Evolutionary conservation across 2,113 vertebrate species (phyloP).

Genomic region (Gallinago paraguaiae): DNA sequence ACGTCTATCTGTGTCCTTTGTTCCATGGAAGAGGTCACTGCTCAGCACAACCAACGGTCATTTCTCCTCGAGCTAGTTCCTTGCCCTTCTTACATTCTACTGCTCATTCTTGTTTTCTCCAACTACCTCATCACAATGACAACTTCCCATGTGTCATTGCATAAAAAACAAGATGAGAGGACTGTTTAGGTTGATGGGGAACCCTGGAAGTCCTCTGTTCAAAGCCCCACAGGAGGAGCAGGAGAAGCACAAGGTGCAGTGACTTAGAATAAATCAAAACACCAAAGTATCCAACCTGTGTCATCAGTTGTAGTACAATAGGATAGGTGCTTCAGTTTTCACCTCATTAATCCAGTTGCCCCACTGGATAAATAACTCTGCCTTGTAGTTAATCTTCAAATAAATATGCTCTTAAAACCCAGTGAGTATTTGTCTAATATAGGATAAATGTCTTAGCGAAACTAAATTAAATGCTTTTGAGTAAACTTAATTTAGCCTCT

Average conservation of each 20-base stretch:
- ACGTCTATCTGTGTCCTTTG: background rate
- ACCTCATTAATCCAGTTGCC: conserved; percentile 15
- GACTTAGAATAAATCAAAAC: background rate
- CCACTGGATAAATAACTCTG: conserved; percentile 22
- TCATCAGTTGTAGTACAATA: background rate
- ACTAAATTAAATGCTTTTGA: conserved; percentile 37
- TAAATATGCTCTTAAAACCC: conserved; percentile 47
- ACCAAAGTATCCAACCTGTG: background rate
- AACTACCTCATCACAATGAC: background rate
- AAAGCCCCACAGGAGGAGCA: background rate
- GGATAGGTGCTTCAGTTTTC: conserved; percentile 4
- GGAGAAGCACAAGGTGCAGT: background rate
- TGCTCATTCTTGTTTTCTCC: background rate
- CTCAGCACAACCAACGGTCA: background rate
- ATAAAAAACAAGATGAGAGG: background rate
- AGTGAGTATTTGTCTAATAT: conserved; percentile 16
- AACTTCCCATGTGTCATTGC: background rate
- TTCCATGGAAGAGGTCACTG: background rate
- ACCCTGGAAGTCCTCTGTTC: background rate
- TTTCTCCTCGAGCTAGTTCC: background rate
- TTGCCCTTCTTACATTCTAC: background rate
- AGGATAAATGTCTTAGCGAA: conserved; percentile 38
- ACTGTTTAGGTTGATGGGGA: background rate
- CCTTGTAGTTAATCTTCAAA: conserved; percentile 54
- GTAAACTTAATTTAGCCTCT: conserved; percentile 38